These are phyloP conservation scores for Chromobotia macracanthus DNA, from an alignment of 2,797 vertebrate genomes.

Conservation along the genomic window DNA sequence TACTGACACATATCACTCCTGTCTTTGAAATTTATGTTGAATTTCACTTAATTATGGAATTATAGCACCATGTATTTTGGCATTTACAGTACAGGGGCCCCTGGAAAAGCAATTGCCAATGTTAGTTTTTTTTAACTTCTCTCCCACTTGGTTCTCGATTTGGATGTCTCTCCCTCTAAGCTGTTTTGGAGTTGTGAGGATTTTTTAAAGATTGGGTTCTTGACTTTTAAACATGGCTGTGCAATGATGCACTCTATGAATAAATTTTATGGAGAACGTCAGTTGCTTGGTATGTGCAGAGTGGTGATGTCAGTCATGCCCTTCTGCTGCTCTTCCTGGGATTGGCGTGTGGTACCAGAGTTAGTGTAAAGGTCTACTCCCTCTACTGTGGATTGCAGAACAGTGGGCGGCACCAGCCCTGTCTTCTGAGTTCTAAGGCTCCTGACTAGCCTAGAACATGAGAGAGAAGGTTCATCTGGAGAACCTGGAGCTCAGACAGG, in stretches of 20 bases:
- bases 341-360: slow-evolving; percentile 70
- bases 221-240: slow-evolving; percentile 50
- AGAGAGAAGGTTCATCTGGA: slow-evolving; percentile 58
- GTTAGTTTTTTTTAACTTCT: slow-evolving; percentile 31
- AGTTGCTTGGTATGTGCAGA: background rate
- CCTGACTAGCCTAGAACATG: slow-evolving; percentile 83
- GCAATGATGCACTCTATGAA: slow-evolving; percentile 32
- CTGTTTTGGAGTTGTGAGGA: slow-evolving; percentile 41
- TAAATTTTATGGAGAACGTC: background rate
- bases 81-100: slow-evolving; percentile 64
- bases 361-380: slow-evolving; percentile 75
- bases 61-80: slow-evolving; percentile 71
- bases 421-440: slow-evolving; percentile 81
- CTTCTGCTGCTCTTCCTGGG: slow-evolving; percentile 31
- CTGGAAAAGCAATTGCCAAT: slow-evolving; percentile 59
- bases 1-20: slow-evolving; percentile 58
- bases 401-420: slow-evolving; percentile 76
- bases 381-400: slow-evolving; percentile 77
- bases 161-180: slow-evolving; percentile 43
- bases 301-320: slow-evolving; percentile 50
- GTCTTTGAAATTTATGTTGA: slow-evolving; percentile 67
- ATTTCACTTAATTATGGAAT: slow-evolving; percentile 75
- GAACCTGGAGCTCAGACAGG: slow-evolving; percentile 19
- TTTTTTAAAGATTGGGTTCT: slow-evolving; percentile 45
- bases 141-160: slow-evolving; percentile 29